Conservation (phyloP, 2,113 vertebrate species). For the Scomber japonicus region DNA sequence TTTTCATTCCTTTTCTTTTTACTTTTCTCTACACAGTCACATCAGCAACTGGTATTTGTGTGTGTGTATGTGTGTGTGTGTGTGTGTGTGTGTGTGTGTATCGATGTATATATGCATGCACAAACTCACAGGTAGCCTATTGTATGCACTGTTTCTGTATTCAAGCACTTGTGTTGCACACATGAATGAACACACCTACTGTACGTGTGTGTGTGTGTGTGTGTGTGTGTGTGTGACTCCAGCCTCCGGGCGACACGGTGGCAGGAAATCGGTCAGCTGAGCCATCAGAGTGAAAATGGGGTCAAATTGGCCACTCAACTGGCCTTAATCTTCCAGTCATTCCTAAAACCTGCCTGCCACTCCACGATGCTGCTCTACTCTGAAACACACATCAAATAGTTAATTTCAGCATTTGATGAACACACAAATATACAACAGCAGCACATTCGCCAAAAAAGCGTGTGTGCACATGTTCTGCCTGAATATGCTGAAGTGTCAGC, state of each 20-base stretch:
- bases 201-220: constrained; percentile 4
- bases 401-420: constrained; percentile 75
- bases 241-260: constrained; percentile 53
- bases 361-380: constrained; percentile 59
- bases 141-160: constrained; percentile 4
- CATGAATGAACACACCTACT: constrained; percentile 41
- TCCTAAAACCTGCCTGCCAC: constrained; percentile 64
- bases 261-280: constrained; percentile 75
- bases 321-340: constrained; percentile 81
- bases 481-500: constrained; percentile 13
- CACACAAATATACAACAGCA: constrained; percentile 61
- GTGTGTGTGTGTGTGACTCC: constrained; percentile 26
- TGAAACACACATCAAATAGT: constrained; percentile 65
- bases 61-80: constrained; percentile 18
- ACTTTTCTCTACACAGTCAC: constrained; percentile 4
- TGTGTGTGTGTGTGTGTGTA: constrained; percentile 26
- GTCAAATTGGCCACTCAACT: constrained; percentile 84
- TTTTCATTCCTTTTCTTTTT: constrained; percentile 2
- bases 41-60: not conserved
- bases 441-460: constrained; percentile 17
- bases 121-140: constrained; percentile 4
- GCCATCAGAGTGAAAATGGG: constrained; percentile 78
- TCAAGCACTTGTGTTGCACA: constrained; percentile 41
- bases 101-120: constrained; percentile 12
- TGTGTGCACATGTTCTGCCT: constrained; percentile 10